Percentiles rank a stretch among this genome's conserved stretches.
Conservation (phyloP, 2,888 invertebrate species). For the Rhagonycha lutea region DNA sequence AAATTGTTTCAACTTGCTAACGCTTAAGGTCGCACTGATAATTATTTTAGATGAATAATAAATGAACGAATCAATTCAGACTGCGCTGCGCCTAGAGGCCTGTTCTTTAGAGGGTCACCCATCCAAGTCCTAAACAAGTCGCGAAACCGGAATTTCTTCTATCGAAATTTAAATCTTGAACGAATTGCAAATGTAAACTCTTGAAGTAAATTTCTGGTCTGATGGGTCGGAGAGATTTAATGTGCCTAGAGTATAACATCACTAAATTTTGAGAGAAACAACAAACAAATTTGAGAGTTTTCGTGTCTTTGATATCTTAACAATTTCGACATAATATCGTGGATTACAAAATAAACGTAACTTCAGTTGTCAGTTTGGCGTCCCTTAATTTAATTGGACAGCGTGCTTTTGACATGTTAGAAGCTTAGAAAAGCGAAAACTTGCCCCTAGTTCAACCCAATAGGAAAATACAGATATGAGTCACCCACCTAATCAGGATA, state of each 20-base stretch:
- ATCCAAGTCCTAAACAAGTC: too few species aligned
- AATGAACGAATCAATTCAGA: too few species aligned
- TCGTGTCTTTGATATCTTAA: neutral
- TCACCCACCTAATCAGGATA: conserved; percentile 9
- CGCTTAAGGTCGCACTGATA: too few species aligned
- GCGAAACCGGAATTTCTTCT: too few species aligned
- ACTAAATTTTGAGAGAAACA: neutral
- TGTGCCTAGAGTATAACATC: neutral
- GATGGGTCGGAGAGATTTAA: neutral
- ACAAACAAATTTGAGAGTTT: neutral
- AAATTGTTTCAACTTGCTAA: too few species aligned
- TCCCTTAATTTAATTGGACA: conserved; percentile 2
- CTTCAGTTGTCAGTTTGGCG: neutral
- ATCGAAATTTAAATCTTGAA: neutral
- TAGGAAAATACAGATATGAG: conserved; percentile 12
- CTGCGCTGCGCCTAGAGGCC: too few species aligned
- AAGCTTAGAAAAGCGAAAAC: neutral
- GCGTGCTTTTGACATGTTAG: conserved; percentile 3
- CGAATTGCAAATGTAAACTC: neutral
- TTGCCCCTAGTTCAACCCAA: neutral
- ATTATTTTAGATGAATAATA: too few species aligned
- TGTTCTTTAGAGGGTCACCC: too few species aligned
- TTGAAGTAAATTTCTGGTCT: neutral
- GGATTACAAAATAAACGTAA: neutral
- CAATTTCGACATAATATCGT: neutral